Evolutionary conservation across 2,797 vertebrate genomes (phyloP).

Genomic region (Argentina silus): DNA sequence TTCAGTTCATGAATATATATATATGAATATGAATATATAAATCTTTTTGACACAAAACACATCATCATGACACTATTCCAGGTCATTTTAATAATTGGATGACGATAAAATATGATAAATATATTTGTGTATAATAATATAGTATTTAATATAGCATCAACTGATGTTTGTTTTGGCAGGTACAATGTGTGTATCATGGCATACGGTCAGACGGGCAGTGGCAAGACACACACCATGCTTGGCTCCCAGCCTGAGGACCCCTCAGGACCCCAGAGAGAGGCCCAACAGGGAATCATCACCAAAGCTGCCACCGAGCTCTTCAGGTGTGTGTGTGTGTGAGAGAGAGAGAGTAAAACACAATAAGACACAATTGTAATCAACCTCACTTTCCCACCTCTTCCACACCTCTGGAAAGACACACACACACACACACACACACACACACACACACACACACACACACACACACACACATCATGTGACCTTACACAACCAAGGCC

Average conservation of each 20-base stretch:
- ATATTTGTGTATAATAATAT: no score
- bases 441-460: no score
- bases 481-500: no score
- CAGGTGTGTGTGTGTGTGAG: constrained; percentile 67
- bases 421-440: no score
- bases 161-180: constrained; percentile 60
- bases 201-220: constrained; percentile 88
- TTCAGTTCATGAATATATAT: no score
- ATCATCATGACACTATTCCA: no score
- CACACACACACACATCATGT: no score
- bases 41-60: no score
- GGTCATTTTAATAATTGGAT: no score
- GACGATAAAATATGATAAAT: background rate
- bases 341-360: background rate
- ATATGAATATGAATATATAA: no score
- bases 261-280: constrained; percentile 32
- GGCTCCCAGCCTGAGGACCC: constrained; percentile 67
- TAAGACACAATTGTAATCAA: background rate
- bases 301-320: constrained; percentile 84
- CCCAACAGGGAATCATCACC: constrained; percentile 80
- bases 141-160: background rate
- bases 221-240: constrained; percentile 88
- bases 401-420: no score
- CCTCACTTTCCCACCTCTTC: no score
- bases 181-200: constrained; percentile 91